These are phyloP conservation scores for Formica selysi DNA, from an alignment of 1,140 invertebrate genomes.

Conservation along the genomic window DNA sequence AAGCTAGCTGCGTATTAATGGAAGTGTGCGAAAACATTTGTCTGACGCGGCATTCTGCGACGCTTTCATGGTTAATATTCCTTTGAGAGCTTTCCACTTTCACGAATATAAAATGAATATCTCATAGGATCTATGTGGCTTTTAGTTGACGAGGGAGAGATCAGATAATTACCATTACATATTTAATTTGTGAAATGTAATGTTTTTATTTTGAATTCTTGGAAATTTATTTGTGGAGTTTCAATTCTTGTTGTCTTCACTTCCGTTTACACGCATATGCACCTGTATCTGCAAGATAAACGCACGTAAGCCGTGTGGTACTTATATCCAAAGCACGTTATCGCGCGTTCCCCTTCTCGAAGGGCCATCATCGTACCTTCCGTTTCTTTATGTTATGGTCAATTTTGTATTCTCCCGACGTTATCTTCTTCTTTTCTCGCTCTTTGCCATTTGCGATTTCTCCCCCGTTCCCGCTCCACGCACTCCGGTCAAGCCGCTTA, in stretches of 20 bases:
- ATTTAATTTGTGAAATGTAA: not conserved
- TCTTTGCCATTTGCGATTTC: slow-evolving; percentile 2
- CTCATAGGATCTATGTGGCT: too few relatives aligned
- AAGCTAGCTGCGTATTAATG: not conserved
- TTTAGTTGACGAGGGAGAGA: not conserved
- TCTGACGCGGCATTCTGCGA: not conserved
- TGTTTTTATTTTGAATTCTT: not conserved
- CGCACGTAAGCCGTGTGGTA: slow-evolving; percentile 49
- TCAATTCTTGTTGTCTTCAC: not conserved
- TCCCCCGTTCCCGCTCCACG: not conserved
- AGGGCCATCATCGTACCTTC: slow-evolving; percentile 67
- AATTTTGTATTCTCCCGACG: slow-evolving; percentile 72
- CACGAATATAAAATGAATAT: not conserved
- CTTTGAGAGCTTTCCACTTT: slow-evolving; percentile 12
- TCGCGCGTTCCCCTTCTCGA: slow-evolving; percentile 65
- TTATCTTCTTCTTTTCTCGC: slow-evolving; percentile 50
- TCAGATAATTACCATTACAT: not conserved
- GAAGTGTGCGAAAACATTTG: slow-evolving; percentile 6
- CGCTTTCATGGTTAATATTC: not conserved
- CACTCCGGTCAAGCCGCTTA: slow-evolving; percentile 46
- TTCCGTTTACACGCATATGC: slow-evolving; percentile 34
- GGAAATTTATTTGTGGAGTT: not conserved
- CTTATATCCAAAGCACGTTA: slow-evolving; percentile 74
- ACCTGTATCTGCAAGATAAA: slow-evolving; percentile 27
- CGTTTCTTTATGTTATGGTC: slow-evolving; percentile 74